Base-by-base conservation (phyloP, 2,113 vertebrate genomes). In the Otus sunia region DNA sequence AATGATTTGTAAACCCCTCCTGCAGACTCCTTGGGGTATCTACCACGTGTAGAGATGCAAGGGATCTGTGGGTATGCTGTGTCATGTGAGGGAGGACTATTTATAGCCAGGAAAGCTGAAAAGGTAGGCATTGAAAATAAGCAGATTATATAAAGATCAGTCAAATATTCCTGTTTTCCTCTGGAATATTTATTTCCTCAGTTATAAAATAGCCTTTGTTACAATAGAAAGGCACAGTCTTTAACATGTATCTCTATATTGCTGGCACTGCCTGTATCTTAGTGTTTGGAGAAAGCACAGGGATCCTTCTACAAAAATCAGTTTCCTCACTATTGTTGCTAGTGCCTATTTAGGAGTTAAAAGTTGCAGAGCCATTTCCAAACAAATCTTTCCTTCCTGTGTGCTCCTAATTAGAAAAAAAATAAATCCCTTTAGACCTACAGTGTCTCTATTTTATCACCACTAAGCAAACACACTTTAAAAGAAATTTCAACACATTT, bases 121-220 rank as follows among this genome's bases (percentile, higher is more conserved):
- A 96, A 69, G 74, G 47, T 62, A 92, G 58, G 56, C 83, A 77
- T 43, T 81, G 88, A 83, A 90, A 86, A 74, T 69, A 58, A 96
- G 67, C n/a, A 77, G 81, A 55, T 93, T 96, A 88, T 77, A 53
- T 86, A 88, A 97, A 95, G 58, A 92, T 76, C 74, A 90, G 83
- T 86, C 18, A 77, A 92, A 73, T 81, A 68, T 41, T 83, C 16
- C 67, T 16, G 23, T 84, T 91, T 94, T 62, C 19, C 34, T 18
- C 56, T 71, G 15, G 15, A 41, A 41, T 41, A 41, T 41, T 41
- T 41, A 41, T 41, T 41, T 41, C 39, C 12, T 41, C 39, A 41
- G 39, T 85, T 96, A 85, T 71, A 64, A 90, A 94, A 12, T 69
- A 85, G 17, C 18, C 45, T 82, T 60, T 90, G 15, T 91, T 88